Evolutionary conservation across 2,113 vertebrate species (phyloP), one percentile per base, ranked within the genome.

Genomic region (Brachionichthys hirsutus): DNA sequence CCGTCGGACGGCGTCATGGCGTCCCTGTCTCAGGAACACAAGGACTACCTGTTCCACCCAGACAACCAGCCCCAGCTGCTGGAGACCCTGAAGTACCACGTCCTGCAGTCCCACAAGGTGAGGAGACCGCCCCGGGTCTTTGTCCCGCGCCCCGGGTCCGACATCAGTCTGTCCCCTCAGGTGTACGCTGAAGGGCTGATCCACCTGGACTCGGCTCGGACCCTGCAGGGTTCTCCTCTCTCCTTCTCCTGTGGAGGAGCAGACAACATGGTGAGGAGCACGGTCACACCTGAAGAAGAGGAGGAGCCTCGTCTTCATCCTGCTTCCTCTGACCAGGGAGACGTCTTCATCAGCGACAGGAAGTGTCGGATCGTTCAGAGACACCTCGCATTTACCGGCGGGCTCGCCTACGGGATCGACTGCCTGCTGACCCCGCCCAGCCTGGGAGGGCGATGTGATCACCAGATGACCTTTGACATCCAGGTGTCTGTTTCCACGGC

Each of bases 21-120:
- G 3, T 84, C 88, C 9, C 86, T 98, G 18, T 80, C 93, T 0
- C 80, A 86, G 62, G 89, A 93, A 12, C 94, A 95, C 52, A 93
- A 89, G 78, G 88, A 95, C 62, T 96, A 93, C 82, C 92, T 99
- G 43, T 94, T 92, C 61, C 91, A 79, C 56, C 72, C 62, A 16
- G 74, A 93, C 38, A 94, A 95, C 81, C 84, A 82, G 0, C 73
- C 88, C 3, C 90, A 94, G 64, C 89, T 99, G 65, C 65, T 82
- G 38, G 93, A 94, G 60, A 94, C 95, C 54, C 74, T 99, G 50
- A 94, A 93, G 86, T 97, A 93, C 79, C 96, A 99, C 30, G 58
- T 98, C n/a, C 62, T 98, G 56, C 87, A 85, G 0, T 84, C 87
- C 0, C 73, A 89, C 47, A 92, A 85, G 91, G 97, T 98, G 17